A percentile compares a stretch with the other conserved stretches of the same genome.
Conservation (phyloP, 1,140 invertebrate genomes). For the Brachionus koreanus region DNA sequence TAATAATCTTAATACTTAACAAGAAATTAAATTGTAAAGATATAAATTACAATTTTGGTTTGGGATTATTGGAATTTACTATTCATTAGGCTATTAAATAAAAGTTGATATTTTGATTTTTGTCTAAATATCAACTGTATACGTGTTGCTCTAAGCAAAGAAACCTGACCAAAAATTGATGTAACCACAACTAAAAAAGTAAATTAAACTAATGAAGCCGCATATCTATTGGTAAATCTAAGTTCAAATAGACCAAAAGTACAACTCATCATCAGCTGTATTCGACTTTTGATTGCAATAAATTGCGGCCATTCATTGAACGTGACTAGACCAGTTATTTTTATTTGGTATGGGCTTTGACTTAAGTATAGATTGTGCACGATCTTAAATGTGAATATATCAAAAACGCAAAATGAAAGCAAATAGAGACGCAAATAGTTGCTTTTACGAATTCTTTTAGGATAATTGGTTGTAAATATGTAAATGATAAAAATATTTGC, state of each 20-base stretch:
- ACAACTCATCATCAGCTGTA: background rate
- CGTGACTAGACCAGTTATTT: constrained; percentile 17
- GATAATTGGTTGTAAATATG: constrained; percentile 37
- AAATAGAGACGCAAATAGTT: constrained; percentile 14
- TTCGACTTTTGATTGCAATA: constrained; percentile 31
- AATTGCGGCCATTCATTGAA: background rate
- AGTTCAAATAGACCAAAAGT: constrained; percentile 5
- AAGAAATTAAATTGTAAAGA: constrained; percentile 25
- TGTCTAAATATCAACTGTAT: background rate
- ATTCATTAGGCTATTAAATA: constrained; percentile 18
- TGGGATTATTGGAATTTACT: constrained; percentile 26
- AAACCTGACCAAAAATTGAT: constrained; percentile 24
- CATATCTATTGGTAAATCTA: constrained; percentile 2
- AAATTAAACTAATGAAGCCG: background rate
- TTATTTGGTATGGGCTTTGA: background rate
- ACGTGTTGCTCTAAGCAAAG: background rate
- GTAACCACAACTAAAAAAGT: background rate
- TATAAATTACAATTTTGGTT: background rate
- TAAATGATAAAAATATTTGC: constrained; percentile 31
- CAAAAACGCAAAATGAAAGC: background rate
- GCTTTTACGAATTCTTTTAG: background rate
- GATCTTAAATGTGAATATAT: background rate
- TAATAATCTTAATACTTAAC: constrained; percentile 20
- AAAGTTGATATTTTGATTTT: constrained; percentile 3
- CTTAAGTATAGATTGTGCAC: background rate